Conservation (phyloP, 1,140 invertebrate species). For the Drosophila pallidifrons region DNA sequence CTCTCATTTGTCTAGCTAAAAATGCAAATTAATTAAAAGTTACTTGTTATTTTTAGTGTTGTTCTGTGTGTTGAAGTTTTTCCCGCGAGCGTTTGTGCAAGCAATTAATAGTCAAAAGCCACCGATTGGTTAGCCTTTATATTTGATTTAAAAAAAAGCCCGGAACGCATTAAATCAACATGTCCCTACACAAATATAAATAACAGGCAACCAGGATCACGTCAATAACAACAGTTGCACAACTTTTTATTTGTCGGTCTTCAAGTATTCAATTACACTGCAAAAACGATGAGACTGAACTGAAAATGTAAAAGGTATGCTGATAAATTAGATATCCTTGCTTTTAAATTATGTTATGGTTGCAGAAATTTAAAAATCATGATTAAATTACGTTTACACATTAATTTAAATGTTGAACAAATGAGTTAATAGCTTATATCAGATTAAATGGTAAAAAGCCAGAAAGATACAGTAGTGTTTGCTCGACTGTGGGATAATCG, state of each 20-base stretch:
- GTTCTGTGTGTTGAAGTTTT: not conserved
- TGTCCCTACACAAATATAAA: constrained; percentile 3
- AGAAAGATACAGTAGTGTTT: too few species aligned
- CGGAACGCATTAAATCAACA: constrained; percentile 40
- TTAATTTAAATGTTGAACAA: too few species aligned
- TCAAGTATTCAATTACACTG: constrained; percentile 29
- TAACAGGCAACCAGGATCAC: constrained; percentile 6
- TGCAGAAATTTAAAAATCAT: too few species aligned
- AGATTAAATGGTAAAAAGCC: too few species aligned
- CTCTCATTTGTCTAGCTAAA: constrained; percentile 24
- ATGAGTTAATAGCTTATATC: too few species aligned
- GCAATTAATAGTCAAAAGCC: constrained; percentile 20
- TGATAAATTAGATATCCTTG: not conserved
- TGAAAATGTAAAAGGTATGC: not conserved
- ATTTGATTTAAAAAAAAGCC: constrained; percentile 35
- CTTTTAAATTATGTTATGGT: too few species aligned
- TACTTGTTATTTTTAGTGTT: constrained; percentile 3
- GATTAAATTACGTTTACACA: too few species aligned
- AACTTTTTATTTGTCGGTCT: constrained; percentile 2
- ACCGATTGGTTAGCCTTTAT: constrained; percentile 23
- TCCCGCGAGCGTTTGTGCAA: not conserved
- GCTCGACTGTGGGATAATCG: too few species aligned
- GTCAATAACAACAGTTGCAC: constrained; percentile 28
- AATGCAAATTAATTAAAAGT: constrained; percentile 40
- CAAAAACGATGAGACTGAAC: constrained; percentile 18